A percentile compares a stretch with the other conserved stretches of the same genome.
These are phyloP conservation scores for Mactra quadrangularis DNA, from an alignment of 1,140 invertebrate genomes.

Conservation along the genomic window DNA sequence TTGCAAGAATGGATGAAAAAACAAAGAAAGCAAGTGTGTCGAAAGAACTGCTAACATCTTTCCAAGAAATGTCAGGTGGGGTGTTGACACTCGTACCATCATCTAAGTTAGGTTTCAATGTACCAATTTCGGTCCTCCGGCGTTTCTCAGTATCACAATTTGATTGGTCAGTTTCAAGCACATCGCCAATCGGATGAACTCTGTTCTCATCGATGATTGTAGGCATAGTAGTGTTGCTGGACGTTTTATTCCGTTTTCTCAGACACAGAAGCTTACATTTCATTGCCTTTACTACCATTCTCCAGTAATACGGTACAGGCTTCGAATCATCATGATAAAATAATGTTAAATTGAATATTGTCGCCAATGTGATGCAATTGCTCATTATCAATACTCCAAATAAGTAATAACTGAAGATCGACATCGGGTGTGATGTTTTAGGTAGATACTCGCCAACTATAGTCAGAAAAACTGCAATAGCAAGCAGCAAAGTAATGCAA, in stretches of 20 bases:
- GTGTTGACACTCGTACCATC: too few relatives aligned
- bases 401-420: slow-evolving; percentile 40
- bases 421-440: slow-evolving; percentile 47
- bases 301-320: not conserved
- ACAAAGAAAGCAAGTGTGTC: slow-evolving; percentile 16
- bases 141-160: not conserved
- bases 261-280: not conserved
- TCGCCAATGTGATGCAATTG: not conserved
- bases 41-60: slow-evolving; percentile 14
- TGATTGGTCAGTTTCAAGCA: not conserved
- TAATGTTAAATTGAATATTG: slow-evolving; percentile 29
- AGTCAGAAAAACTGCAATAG: slow-evolving; percentile 62
- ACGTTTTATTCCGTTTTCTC: not conserved
- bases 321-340: slow-evolving; percentile 26
- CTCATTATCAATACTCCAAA: slow-evolving; percentile 10
- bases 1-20: too few relatives aligned
- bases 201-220: not conserved
- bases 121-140: too few relatives aligned
- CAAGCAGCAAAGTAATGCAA: slow-evolving; percentile 57
- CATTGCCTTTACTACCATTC: not conserved
- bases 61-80: not conserved
- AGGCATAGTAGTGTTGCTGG: too few relatives aligned
- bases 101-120: too few relatives aligned
- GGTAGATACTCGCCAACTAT: slow-evolving; percentile 56
- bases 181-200: not conserved